phyloP scores from a whole-genome alignment of 1,140 invertebrate species.

The Sipha flava region DNA sequence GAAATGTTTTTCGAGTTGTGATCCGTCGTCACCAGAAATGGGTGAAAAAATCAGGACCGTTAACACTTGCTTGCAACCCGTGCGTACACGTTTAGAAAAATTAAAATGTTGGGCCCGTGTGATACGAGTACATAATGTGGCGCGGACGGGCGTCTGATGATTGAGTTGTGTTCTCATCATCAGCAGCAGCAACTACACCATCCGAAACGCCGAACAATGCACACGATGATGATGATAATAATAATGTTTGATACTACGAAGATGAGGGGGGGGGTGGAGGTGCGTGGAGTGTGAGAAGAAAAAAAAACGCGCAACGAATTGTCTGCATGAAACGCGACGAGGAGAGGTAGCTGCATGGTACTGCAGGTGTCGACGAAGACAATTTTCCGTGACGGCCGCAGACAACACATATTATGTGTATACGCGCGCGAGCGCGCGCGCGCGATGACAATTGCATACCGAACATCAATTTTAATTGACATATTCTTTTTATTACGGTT shows the following conservation, averaged over 20 bases:
- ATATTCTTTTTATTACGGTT: background rate
- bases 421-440: too few relatives aligned
- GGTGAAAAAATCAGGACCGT: too few relatives aligned
- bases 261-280: too few relatives aligned
- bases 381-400: slow-evolving; percentile 3
- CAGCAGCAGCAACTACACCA: background rate
- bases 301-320: background rate
- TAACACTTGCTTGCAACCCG: too few relatives aligned
- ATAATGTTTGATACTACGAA: background rate
- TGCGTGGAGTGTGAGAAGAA: background rate
- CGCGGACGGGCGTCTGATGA: too few relatives aligned
- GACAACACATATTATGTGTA: background rate
- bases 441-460: background rate
- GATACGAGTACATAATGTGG: too few relatives aligned
- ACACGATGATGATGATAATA: background rate
- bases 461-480: slow-evolving; percentile 29
- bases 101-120: too few relatives aligned
- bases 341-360: background rate
- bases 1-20: too few relatives aligned
- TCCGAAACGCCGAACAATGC: background rate
- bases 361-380: background rate
- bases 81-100: too few relatives aligned
- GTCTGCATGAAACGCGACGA: background rate
- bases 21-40: too few relatives aligned
- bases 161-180: background rate